Conservation (phyloP, 2,888 invertebrate genomes). For the Lasioglossum lativentre region DNA sequence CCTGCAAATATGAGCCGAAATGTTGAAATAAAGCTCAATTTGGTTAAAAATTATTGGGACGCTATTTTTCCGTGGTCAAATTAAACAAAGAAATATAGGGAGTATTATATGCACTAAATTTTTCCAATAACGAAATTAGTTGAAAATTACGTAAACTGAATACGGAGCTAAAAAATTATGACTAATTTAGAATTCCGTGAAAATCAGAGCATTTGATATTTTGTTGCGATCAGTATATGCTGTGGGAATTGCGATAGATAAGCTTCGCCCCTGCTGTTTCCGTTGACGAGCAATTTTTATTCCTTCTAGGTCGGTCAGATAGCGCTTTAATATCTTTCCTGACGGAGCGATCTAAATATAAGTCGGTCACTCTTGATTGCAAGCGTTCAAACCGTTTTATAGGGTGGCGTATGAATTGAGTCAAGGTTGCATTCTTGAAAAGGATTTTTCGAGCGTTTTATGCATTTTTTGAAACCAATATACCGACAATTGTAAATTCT, state of each 20-base stretch:
- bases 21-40: not conserved
- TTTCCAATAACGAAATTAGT: no score
- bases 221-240: not conserved
- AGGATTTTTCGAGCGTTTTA: conserved; percentile 10
- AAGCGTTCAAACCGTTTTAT: conserved; percentile 29
- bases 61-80: not conserved
- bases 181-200: not conserved
- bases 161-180: not conserved
- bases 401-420: conserved; percentile 28
- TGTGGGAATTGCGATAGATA: not conserved
- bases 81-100: not conserved
- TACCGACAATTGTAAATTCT: no score
- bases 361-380: conserved; percentile 46
- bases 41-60: not conserved
- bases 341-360: conserved; percentile 66
- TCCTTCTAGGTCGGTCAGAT: conserved; percentile 16
- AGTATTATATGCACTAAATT: no score
- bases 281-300: conserved; percentile 13
- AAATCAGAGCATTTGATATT: not conserved
- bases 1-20: conserved; percentile 84
- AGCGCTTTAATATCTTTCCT: conserved; percentile 20
- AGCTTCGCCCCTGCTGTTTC: no score
- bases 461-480: not conserved
- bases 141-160: no score
- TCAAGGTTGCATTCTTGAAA: conserved; percentile 55